Percentiles rank a stretch among this genome's conserved stretches.
phyloP scores from a whole-genome alignment of 2,113 vertebrate species.

The Catharus bicknelli region DNA sequence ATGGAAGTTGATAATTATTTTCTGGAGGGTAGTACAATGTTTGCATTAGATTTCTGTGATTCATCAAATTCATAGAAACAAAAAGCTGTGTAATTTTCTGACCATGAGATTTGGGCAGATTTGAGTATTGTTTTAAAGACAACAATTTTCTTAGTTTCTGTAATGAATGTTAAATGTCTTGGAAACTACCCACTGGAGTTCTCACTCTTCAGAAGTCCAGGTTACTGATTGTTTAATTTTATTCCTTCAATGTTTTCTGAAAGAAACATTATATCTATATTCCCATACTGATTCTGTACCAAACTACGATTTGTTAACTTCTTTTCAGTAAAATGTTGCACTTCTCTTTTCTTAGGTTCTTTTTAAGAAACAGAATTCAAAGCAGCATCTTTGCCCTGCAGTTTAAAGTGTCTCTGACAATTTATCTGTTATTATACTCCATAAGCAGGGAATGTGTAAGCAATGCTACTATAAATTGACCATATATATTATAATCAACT shows the following conservation, averaged over 20 bases:
- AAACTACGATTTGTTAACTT: background rate
- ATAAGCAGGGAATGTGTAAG: background rate
- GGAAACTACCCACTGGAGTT: background rate
- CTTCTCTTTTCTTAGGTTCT: background rate
- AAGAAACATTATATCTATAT: background rate
- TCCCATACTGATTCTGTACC: background rate
- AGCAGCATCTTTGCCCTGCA: background rate
- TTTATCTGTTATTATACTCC: background rate
- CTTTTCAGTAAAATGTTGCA: background rate
- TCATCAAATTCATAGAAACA: background rate
- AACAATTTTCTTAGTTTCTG: background rate
- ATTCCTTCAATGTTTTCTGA: background rate
- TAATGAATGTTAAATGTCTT: background rate
- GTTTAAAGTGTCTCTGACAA: background rate
- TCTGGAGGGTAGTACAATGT: background rate
- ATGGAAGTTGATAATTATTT: background rate
- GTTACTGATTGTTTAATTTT: background rate
- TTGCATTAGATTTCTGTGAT: background rate
- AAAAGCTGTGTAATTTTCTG: background rate
- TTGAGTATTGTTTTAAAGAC: background rate
- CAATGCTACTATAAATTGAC: background rate
- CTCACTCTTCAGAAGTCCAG: rapidly evolving
- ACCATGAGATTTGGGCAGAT: background rate
- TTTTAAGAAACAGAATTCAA: background rate
- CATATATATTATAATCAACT: background rate